Conservation (phyloP, 1,140 invertebrate genomes). For the Phortica variegata region DNA sequence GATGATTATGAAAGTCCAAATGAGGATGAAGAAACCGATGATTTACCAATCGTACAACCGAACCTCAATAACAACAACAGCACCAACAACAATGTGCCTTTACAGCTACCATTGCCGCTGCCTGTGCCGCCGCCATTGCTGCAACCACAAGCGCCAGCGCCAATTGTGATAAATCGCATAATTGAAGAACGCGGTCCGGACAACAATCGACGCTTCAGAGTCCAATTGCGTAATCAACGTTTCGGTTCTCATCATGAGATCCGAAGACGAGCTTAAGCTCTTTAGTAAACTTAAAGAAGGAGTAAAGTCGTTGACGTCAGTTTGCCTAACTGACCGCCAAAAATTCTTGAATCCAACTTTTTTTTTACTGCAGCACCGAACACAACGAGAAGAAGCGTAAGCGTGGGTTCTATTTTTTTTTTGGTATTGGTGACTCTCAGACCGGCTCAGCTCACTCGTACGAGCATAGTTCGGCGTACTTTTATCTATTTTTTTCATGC, state of each 20-base stretch:
- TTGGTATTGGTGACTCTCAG: no score
- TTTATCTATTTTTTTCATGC: constrained; percentile 6
- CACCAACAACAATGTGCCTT: constrained; percentile 5
- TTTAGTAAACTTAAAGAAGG: neutral
- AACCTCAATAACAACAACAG: constrained; percentile 12
- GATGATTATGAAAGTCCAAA: constrained; percentile 40
- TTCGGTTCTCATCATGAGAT: constrained; percentile 50
- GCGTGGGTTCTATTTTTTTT: constrained; percentile 23
- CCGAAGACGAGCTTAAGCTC: constrained; percentile 37
- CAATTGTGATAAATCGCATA: constrained; percentile 17
- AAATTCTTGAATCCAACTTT: neutral
- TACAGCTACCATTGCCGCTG: constrained; percentile 16
- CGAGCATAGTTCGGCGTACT: constrained; percentile 22
- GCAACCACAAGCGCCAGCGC: neutral
- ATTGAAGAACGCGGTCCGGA: constrained; percentile 28
- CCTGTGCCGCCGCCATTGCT: constrained; percentile 1
- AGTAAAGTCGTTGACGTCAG: neutral
- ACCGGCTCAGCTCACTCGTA: constrained; percentile 27
- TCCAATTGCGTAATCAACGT: constrained; percentile 45
- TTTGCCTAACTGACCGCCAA: neutral
- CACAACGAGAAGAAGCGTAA: constrained; percentile 25
- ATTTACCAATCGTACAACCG: neutral
- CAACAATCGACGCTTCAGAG: constrained; percentile 40
- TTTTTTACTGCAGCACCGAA: neutral
- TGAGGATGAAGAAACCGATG: constrained; percentile 36